Base-by-base conservation (phyloP, 2,888 invertebrate genomes). In the Oasisia sp. region DNA sequence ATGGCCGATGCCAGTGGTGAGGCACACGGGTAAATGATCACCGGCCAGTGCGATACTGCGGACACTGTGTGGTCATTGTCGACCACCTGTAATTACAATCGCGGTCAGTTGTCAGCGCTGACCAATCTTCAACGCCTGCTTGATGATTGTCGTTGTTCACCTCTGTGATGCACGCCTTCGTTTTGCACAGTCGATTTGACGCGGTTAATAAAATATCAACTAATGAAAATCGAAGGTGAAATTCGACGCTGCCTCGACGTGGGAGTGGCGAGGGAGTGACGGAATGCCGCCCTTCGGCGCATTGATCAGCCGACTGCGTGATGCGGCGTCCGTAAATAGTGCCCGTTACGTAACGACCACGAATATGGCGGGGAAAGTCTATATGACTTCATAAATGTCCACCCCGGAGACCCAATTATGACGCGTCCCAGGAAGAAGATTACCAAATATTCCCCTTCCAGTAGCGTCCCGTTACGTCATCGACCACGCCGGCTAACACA, bases 371-470 rank as follows among this genome's bases (percentile, higher is more conserved):
- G 74, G 74, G 74, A 27, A 74, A 74, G 74, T 74, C 74, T 74
- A 74, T 74, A 74, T 74, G 74, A 74, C 74, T 74, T 74, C 74
- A 74, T 74, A 74, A 74, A 74, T 74, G 27, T 74, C 74, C 74
- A 74, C 74, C 74, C 74, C 27, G 74, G 74, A 74, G 74, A 74
- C 74, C n/a, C 74, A 74, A 74, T 74, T 74, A 74, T 74, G 74
- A 74, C 74, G 74, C 74, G 74, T 74, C 74, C 74, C 74, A 27
- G 74, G 19, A 74, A 74, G 74, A 74, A 74, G 74, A 74, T 74
- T 74, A 74, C 74, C 19, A 74, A 74, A 19, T 74, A 74, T 74
- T 74, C 74, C 74, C 27, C 74, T 74, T 74, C 27, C 74, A 74
- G 27, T 74, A 74, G 74, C 74, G 74, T n/a, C 74, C 56, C 74